Conservation (phyloP, 2,113 vertebrate genomes). For the Tenebrosternarchus preto region DNA sequence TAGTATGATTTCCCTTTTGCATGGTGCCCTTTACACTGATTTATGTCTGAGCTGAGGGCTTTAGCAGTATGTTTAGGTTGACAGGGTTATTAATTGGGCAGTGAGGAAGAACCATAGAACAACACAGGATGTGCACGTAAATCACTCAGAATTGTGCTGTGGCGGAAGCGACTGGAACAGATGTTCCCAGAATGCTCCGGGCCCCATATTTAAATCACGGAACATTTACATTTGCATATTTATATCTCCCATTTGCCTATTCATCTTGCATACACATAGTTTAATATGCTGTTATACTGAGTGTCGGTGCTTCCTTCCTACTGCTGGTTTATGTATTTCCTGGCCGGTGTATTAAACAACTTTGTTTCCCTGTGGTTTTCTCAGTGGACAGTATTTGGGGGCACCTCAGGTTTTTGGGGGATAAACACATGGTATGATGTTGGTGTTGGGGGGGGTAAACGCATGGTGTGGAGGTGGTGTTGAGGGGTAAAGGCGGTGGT, state of each 20-base stretch:
- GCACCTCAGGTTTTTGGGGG: conserved; percentile 12
- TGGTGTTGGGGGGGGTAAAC: too few species aligned
- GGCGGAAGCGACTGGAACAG: conserved; percentile 39
- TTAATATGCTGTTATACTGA: conserved; percentile 16
- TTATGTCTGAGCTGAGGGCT: neutral
- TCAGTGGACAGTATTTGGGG: conserved; percentile 3
- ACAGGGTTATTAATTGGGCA: conserved; percentile 53
- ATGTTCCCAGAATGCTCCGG: conserved; percentile 47
- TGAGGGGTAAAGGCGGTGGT: too few species aligned
- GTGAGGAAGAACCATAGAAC: conserved; percentile 32
- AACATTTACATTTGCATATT: conserved; percentile 49
- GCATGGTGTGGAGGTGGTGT: too few species aligned
- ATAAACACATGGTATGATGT: conserved; percentile 27
- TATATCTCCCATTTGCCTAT: conserved; percentile 43
- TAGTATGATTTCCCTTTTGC: too few species aligned
- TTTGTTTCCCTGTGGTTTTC: neutral
- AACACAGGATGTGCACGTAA: conserved; percentile 46
- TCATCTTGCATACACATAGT: conserved; percentile 29
- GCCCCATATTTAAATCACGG: conserved; percentile 37
- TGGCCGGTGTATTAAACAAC: neutral
- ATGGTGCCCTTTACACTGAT: conserved; percentile 2
- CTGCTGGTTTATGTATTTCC: neutral
- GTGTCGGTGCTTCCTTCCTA: neutral
- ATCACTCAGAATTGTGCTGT: conserved; percentile 28
- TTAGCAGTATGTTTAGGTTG: conserved; percentile 28